These are phyloP conservation scores for Mimas tiliae DNA, from an alignment of 2,888 invertebrate species.

Conservation along the genomic window DNA sequence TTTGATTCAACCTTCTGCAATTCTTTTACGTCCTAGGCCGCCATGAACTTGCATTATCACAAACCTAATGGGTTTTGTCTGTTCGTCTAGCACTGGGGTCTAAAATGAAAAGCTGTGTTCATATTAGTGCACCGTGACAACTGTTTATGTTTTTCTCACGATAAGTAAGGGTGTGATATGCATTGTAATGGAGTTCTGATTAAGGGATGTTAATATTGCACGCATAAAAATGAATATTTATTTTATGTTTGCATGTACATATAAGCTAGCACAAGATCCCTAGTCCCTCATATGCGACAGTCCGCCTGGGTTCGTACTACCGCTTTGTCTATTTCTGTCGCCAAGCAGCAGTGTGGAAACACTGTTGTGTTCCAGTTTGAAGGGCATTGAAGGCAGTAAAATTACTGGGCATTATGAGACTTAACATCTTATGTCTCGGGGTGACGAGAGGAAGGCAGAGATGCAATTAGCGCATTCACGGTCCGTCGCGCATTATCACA, in stretches of 20 bases:
- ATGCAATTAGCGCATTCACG: no score
- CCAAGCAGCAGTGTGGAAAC: no score
- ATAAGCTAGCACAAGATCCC: no score
- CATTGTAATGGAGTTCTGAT: conserved; percentile 44
- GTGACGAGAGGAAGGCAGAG: no score
- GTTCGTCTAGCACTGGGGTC: conserved; percentile 52
- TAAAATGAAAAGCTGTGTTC: conserved; percentile 65
- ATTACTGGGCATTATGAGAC: no score
- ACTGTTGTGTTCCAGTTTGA: no score
- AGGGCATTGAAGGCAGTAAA: no score
- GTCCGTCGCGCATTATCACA: no score
- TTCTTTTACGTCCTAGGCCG: conserved; percentile 32
- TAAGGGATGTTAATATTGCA: conserved; percentile 15
- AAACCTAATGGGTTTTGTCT: conserved; percentile 80
- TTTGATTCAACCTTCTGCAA: conserved; percentile 16
- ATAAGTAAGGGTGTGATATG: conserved; percentile 50
- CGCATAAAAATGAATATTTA: neutral
- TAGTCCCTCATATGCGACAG: no score
- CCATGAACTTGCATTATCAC: conserved; percentile 83
- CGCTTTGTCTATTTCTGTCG: no score
- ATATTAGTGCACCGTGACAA: conserved; percentile 60
- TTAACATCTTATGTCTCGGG: no score
- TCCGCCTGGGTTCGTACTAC: no score
- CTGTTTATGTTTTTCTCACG: conserved; percentile 69
- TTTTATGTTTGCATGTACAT: neutral